A percentile compares a stretch with the other conserved stretches of the same genome.
These are phyloP conservation scores for Amphiprion ocellaris DNA, from an alignment of 2,113 vertebrate genomes.

Conservation along the genomic window DNA sequence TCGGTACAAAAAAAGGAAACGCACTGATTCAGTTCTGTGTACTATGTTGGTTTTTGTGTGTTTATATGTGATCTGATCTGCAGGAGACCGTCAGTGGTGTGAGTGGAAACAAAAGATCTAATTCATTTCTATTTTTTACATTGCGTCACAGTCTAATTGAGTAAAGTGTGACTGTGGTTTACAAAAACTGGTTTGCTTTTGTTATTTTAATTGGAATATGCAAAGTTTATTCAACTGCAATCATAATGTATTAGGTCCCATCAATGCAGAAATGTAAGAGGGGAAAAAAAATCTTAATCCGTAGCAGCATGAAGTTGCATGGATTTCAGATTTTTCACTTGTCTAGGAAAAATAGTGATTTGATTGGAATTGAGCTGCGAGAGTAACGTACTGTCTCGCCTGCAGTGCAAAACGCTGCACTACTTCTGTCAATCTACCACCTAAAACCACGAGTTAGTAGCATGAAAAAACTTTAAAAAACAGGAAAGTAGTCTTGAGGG, in stretches of 20 bases:
- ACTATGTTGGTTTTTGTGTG: not conserved
- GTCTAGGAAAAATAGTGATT: not conserved
- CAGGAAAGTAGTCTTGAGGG: not conserved
- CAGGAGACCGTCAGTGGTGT: not conserved
- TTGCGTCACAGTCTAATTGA: slow-evolving; percentile 6
- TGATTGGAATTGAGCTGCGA: slow-evolving; percentile 24
- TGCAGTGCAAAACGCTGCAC: not conserved
- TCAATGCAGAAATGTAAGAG: slow-evolving; percentile 23
- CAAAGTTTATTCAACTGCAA: slow-evolving; percentile 35
- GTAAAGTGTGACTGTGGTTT: slow-evolving; percentile 22
- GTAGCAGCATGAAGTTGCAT: not conserved
- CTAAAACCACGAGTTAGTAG: not conserved
- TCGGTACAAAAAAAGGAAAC: not conserved
- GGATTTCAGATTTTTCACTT: slow-evolving; percentile 21
- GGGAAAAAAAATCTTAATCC: not conserved
- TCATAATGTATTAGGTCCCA: slow-evolving; percentile 27
- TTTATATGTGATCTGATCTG: not conserved
- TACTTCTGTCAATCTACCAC: not conserved
- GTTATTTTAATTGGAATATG: slow-evolving; percentile 32
- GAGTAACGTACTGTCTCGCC: not conserved
- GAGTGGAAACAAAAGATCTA: not conserved
- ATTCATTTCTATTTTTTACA: not conserved
- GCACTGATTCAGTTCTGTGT: not conserved
- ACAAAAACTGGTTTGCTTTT: slow-evolving; percentile 29
- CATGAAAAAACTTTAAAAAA: not conserved